Percentiles rank a stretch among this genome's conserved stretches.
Evolutionary conservation across 2,797 vertebrate genomes (phyloP).

Genomic region (Microctenopoma steveboyesi): DNA sequence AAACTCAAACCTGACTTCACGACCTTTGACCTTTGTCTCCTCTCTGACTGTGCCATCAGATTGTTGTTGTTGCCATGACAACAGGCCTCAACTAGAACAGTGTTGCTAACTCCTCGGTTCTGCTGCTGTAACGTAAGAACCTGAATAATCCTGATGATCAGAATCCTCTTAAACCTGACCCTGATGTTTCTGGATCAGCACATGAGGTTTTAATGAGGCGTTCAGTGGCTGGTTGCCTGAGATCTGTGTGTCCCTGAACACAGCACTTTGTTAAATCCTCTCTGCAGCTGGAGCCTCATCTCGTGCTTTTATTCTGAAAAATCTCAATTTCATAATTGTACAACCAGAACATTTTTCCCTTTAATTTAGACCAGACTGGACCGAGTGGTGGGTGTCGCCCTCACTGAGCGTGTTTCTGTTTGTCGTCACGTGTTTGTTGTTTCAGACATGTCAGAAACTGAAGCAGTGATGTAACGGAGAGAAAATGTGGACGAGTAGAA

Average conservation of each 20-base stretch:
- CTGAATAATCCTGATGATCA: slow-evolving; percentile 27
- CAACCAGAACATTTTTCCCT: too few relatives aligned
- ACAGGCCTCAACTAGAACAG: too few relatives aligned
- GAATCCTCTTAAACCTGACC: slow-evolving; percentile 46
- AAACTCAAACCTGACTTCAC: too few relatives aligned
- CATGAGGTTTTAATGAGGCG: slow-evolving; percentile 36
- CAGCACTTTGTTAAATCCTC: not conserved
- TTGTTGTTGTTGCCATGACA: too few relatives aligned
- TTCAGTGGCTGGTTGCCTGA: slow-evolving; percentile 22
- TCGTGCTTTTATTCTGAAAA: slow-evolving; percentile 4
- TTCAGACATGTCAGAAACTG: not conserved
- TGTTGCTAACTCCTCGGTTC: too few relatives aligned
- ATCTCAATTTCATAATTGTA: not conserved
- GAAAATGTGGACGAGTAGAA: slow-evolving; percentile 29
- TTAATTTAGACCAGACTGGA: too few relatives aligned
- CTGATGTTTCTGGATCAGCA: slow-evolving; percentile 22
- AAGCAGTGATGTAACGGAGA: slow-evolving; percentile 6
- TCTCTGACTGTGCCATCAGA: too few relatives aligned
- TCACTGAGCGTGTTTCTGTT: too few relatives aligned
- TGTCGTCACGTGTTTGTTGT: slow-evolving; percentile 8
- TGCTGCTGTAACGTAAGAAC: slow-evolving; percentile 17
- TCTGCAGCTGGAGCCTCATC: not conserved
- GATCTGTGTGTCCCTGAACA: slow-evolving; percentile 20
- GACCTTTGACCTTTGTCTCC: too few relatives aligned
- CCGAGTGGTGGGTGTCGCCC: too few relatives aligned